Conservation (phyloP, 1,140 invertebrate genomes). For the Temnothorax longispinosus region DNA sequence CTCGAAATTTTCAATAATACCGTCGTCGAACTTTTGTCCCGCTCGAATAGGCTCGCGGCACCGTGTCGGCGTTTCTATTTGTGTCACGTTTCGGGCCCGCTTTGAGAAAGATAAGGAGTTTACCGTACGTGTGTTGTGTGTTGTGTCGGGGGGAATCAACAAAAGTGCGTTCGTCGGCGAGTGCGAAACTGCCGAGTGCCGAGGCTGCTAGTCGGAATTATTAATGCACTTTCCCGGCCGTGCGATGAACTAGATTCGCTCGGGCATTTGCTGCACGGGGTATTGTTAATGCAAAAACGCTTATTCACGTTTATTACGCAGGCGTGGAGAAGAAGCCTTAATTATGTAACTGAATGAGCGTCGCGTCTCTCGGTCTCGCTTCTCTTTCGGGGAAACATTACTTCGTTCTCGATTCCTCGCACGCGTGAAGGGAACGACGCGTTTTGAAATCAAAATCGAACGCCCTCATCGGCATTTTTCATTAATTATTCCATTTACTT, state of each 20-base stretch:
- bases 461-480: background rate
- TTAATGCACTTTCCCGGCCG: constrained; percentile 61
- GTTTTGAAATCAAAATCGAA: background rate
- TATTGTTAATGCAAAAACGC: background rate
- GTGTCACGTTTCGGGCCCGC: constrained; percentile 4
- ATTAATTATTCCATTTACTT: constrained; percentile 23
- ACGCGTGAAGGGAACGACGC: background rate
- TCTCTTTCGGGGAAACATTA: background rate
- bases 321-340: background rate
- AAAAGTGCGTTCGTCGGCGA: background rate
- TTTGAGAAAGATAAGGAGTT: constrained; percentile 17
- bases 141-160: background rate
- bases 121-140: background rate
- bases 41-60: background rate
- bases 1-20: background rate
- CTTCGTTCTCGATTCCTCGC: constrained; percentile 33
- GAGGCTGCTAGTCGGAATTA: constrained; percentile 36
- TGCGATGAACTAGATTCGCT: constrained; percentile 20
- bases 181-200: background rate
- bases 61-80: background rate
- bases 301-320: background rate
- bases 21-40: background rate
- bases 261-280: background rate
- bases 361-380: background rate
- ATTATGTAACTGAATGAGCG: constrained; percentile 33